Evolutionary conservation across 2,113 vertebrate genomes (phyloP).

Genomic region (Paramisgurnus dabryanus): DNA sequence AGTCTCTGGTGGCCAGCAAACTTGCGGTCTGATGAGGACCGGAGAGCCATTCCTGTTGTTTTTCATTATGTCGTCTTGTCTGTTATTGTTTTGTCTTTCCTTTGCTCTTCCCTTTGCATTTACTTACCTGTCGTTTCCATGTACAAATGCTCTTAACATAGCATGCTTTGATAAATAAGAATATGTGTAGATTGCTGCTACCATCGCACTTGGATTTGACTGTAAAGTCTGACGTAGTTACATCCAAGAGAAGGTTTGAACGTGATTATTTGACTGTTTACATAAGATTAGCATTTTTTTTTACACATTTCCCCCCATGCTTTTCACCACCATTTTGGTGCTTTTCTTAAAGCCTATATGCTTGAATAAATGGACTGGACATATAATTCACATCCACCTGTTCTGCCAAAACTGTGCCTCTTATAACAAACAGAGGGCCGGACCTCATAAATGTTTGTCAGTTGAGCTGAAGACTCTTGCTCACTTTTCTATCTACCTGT

Average conservation of each 20-base stretch:
- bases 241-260: slow-evolving; percentile 43
- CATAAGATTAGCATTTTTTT: slow-evolving; percentile 71
- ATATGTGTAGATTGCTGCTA: slow-evolving; percentile 74
- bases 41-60: slow-evolving; percentile 80
- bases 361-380: slow-evolving; percentile 76
- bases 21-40: slow-evolving; percentile 87
- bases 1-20: slow-evolving; percentile 95
- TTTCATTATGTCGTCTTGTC: slow-evolving; percentile 67
- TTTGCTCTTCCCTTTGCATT: slow-evolving; percentile 54
- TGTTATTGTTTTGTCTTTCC: slow-evolving; percentile 68
- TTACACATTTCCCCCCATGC: slow-evolving; percentile 75
- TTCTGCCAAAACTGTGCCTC: slow-evolving; percentile 67
- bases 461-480: slow-evolving; percentile 46
- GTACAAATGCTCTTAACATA: slow-evolving; percentile 35
- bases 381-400: slow-evolving; percentile 55
- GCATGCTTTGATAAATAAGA: slow-evolving; percentile 69
- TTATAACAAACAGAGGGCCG: slow-evolving; percentile 56
- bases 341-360: slow-evolving; percentile 72
- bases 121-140: slow-evolving; percentile 26
- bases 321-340: slow-evolving; percentile 47
- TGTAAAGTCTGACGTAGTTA: slow-evolving; percentile 62
- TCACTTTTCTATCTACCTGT: not conserved
- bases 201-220: slow-evolving; percentile 59
- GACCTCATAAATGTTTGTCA: not conserved
- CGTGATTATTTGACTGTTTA: slow-evolving; percentile 31